Base-by-base conservation (phyloP, 2,797 vertebrate species). In the Hafferia zeledoni region DNA sequence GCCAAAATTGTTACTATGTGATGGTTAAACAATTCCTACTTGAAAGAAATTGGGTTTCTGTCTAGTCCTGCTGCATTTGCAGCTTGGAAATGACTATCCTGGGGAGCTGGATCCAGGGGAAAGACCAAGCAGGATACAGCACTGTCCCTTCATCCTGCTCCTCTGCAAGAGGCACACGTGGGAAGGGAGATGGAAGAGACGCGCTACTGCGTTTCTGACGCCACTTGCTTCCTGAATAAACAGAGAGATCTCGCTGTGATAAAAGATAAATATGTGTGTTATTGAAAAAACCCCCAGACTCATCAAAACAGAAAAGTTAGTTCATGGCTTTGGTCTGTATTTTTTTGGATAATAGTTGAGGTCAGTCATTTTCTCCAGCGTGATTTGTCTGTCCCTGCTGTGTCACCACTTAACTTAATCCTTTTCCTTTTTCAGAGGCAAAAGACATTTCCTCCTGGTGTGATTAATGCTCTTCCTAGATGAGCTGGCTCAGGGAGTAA, bases 381-480 rank as follows among this genome's bases (percentile, higher is more conserved):
- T 82, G 56, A 74, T 83, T 87, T 95, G 43, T 79, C 67, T 31
- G 30, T 64, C 75, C 56, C 78, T 47, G 68, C 71, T 90, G 88
- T 78, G 68, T 89, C 75, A 93, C 86, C 79, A 55, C 31, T 83
- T 91, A 84, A 86, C 83, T 56, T 89, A 85, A 70, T 33, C 79
- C 78, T 94, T 79, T 89, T 91, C 79, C 84, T 92, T 91, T 90
- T 83, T 27, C 83, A 94, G 83, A 24, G 53, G 84, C 75, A 95
- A 72, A 76, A 77, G 81, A 87, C 4, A 2, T 89, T 97, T 94
- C 90, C 89, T 94, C 78, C 77, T 47, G 43, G 25, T 80, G 68
- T 92, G 89, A 87, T 91, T 89, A 93, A 83, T 81, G 89, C 53
- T 77, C 68, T 81, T 94, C 93, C 77, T 81, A 52, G 77, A 94